A percentile compares a stretch with the other conserved stretches of the same genome.
Evolutionary conservation across 2,888 invertebrate species (phyloP).

Genomic region (Rhodophaea formosa): DNA sequence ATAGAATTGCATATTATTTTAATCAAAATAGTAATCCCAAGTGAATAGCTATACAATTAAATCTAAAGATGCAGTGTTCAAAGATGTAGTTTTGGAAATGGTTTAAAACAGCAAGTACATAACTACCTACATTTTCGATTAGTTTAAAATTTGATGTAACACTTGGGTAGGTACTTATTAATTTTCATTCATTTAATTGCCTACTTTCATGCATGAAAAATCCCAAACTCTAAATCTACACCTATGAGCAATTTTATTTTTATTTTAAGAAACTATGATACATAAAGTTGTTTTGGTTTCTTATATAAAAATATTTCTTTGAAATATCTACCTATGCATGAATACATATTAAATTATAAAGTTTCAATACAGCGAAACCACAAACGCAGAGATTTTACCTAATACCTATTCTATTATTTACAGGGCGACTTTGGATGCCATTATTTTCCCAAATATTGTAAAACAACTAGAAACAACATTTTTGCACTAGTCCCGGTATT

Average conservation of each 20-base stretch:
- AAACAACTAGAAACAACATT: constrained; percentile 19
- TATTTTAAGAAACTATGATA: constrained; percentile 22
- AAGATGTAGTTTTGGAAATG: background rate
- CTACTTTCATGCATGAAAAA: background rate
- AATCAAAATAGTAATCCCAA: constrained; percentile 26
- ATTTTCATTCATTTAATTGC: no score
- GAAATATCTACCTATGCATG: constrained; percentile 21
- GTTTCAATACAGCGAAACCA: background rate
- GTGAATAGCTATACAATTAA: constrained; percentile 11
- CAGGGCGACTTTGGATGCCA: constrained; percentile 51
- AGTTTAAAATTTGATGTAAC: background rate
- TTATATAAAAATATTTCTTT: constrained; percentile 55
- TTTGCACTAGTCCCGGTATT: constrained; percentile 37
- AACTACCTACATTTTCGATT: background rate
- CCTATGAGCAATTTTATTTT: background rate
- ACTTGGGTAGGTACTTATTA: no score
- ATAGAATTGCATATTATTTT: constrained; percentile 28
- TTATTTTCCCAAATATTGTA: constrained; percentile 13
- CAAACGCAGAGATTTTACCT: constrained; percentile 27
- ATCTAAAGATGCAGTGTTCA: constrained; percentile 1
- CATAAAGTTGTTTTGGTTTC: constrained; percentile 53
- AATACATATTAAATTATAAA: constrained; percentile 33
- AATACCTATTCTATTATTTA: constrained; percentile 45
- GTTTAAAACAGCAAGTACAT: background rate
- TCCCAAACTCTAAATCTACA: background rate